Conservation (phyloP, 2,888 invertebrate species). For the Oscheius sp. region DNA sequence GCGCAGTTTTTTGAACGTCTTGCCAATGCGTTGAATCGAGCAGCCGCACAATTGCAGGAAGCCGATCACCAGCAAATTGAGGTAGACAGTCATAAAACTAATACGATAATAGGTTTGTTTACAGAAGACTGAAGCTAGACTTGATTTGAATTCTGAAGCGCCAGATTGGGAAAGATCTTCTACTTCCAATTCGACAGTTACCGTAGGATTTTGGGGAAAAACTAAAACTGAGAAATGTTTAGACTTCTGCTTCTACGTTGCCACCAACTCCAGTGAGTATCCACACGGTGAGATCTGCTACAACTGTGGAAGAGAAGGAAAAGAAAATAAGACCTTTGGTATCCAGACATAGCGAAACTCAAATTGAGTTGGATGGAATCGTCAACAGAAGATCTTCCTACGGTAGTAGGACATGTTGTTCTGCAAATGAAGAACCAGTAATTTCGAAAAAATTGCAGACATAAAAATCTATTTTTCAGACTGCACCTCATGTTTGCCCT, state of each 20-base stretch:
- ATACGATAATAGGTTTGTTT: not conserved
- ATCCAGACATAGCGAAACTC: conserved; percentile 18
- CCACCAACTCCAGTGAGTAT: conserved; percentile 34
- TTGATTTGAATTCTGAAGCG: conserved; percentile 23
- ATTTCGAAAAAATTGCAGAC: not conserved
- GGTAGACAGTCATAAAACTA: conserved; percentile 16
- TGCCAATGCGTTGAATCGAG: conserved; percentile 54
- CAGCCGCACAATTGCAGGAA: conserved; percentile 54
- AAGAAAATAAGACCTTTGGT: conserved; percentile 6
- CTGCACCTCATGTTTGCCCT: conserved; percentile 40
- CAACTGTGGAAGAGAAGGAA: conserved; percentile 3
- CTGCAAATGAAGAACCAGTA: conserved; percentile 19
- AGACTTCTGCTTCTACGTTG: conserved; percentile 11
- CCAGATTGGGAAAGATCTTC: conserved; percentile 21
- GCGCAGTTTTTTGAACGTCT: conserved; percentile 54
- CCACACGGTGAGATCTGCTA: conserved; percentile 13
- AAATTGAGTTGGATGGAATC: conserved; percentile 3
- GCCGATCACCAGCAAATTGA: conserved; percentile 55
- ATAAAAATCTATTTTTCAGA: not conserved
- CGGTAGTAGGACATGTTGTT: conserved; percentile 6
- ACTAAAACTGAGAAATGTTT: conserved; percentile 32
- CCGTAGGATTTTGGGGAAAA: not conserved
- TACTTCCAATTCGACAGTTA: conserved; percentile 19
- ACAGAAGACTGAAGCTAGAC: conserved; percentile 39
- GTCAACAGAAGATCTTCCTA: not conserved